Conservation (phyloP, 1,140 invertebrate species). For the Drosophila truncata region DNA sequence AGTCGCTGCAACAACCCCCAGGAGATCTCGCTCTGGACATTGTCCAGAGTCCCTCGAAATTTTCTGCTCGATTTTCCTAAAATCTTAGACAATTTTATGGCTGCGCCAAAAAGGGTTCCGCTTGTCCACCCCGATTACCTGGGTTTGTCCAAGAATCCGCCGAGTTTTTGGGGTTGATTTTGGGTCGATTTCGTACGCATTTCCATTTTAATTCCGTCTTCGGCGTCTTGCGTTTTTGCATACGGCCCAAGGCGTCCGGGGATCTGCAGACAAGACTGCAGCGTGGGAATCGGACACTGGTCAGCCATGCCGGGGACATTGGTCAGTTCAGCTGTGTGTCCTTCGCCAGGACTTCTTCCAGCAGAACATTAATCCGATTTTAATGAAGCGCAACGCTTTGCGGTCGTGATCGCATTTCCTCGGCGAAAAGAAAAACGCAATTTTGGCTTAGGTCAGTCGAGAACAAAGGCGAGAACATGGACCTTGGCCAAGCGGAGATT, state of each 20-base stretch:
- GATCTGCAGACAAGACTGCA: conserved; percentile 48
- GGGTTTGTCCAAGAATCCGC: conserved; percentile 14
- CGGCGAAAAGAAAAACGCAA: conserved; percentile 40
- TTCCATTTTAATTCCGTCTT: conserved; percentile 57
- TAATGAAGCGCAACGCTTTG: conserved; percentile 81
- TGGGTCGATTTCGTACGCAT: conserved; percentile 77
- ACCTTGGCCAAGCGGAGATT: conserved; percentile 1
- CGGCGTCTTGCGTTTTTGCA: conserved; percentile 68
- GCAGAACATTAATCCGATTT: conserved; percentile 73
- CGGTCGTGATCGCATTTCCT: conserved; percentile 63
- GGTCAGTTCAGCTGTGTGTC: conserved; percentile 44
- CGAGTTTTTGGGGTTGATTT: conserved; percentile 59
- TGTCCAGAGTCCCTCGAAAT: conserved; percentile 57
- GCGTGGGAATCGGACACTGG: conserved; percentile 69
- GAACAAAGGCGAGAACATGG: conserved; percentile 20
- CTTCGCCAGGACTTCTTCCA: conserved; percentile 16
- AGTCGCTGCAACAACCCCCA: conserved; percentile 56
- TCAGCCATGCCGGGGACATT: conserved; percentile 32
- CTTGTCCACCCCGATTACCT: conserved; percentile 60
- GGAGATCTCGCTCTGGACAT: conserved; percentile 38
- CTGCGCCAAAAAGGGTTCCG: conserved; percentile 65
- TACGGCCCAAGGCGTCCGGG: conserved; percentile 51
- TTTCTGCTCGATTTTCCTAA: conserved; percentile 77
- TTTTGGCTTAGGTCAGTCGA: conserved; percentile 32
- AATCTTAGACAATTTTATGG: conserved; percentile 61